Evolutionary conservation across 1,140 invertebrate species (phyloP), one percentile per base, ranked within the genome.

Genomic region (Eurytemora carolleeae): DNA sequence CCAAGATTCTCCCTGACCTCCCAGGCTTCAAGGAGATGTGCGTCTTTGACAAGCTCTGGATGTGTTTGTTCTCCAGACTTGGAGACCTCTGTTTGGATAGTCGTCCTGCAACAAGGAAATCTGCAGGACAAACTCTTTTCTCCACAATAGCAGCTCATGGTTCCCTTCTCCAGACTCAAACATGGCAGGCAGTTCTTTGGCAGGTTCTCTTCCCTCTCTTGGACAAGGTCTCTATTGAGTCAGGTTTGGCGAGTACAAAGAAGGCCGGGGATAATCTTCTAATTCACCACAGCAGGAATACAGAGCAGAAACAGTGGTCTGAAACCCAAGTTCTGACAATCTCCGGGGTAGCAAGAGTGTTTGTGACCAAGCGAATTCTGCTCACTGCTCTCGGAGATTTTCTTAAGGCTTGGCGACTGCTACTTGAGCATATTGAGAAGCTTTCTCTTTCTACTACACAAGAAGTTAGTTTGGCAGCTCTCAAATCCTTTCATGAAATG

Each of bases 231-330:
- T 75, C 83, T 66, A 85, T 82, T 65, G 77, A 90, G 24, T 95
- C 90, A 15, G 88, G 83, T 69, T 85, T 83, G 53, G 94, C 94
- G 1, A 95, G 92, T 64, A 90, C 81, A 63, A 87, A 93, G 70
- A 92, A 93, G 74, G 87, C 93, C 23, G 86, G 93, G 68, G 83
- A 84, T 1, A 93, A 93, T 69, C 93, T 98, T 66, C 76, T 98
- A 0, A 96, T 98, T 67, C 95, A 99, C 74, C 95, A 99, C 73
- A 94, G 92, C 0, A 78, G 95, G 65, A 97, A 99, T 72, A 99
- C 95, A 0, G 92, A 93, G 18, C 90, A 96, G 70, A 99, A 99
- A 69, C 95, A 98, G 71, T 99, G 95, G 95, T 91, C 93, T 3
- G 95, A 99, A 74, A 98, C 95, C 2, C 87, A 92, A 75, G 59